Conservation (phyloP, 2,113 vertebrate species). For the Scophthalmus maximus region DNA sequence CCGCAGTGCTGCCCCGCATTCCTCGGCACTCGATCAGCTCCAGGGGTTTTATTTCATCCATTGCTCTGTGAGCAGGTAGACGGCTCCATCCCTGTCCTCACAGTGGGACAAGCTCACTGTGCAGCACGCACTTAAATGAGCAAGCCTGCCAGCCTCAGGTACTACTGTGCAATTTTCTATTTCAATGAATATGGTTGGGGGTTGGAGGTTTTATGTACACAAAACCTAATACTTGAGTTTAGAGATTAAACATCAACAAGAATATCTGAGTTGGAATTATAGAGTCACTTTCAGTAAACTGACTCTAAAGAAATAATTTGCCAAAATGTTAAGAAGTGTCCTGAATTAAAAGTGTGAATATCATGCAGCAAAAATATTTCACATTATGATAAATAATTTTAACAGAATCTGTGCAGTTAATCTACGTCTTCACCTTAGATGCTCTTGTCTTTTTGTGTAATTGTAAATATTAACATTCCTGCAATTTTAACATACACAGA, state of each 20-base stretch:
- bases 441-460: not conserved
- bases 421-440: not conserved
- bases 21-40: conserved; percentile 73
- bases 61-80: conserved; percentile 69
- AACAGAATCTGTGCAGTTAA: not conserved
- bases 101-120: conserved; percentile 40
- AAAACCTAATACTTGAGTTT: not conserved
- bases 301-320: not conserved
- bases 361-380: conserved; percentile 8
- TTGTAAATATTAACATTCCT: not conserved
- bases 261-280: not conserved
- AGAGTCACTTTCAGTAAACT: not conserved
- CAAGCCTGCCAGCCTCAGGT: not conserved
- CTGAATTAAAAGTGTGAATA: not conserved
- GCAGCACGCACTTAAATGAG: conserved; percentile 30
- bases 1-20: conserved; percentile 76
- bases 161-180: conserved; percentile 23
- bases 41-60: conserved; percentile 72
- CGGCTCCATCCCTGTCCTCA: conserved; percentile 43
- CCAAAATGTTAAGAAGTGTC: not conserved
- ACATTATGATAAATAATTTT: not conserved
- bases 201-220: not conserved
- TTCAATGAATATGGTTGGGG: not conserved
- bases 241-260: not conserved
- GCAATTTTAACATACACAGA: not conserved